These are phyloP conservation scores for Erpornis zantholeuca DNA, from an alignment of 2,113 vertebrate genomes.

Conservation along the genomic window DNA sequence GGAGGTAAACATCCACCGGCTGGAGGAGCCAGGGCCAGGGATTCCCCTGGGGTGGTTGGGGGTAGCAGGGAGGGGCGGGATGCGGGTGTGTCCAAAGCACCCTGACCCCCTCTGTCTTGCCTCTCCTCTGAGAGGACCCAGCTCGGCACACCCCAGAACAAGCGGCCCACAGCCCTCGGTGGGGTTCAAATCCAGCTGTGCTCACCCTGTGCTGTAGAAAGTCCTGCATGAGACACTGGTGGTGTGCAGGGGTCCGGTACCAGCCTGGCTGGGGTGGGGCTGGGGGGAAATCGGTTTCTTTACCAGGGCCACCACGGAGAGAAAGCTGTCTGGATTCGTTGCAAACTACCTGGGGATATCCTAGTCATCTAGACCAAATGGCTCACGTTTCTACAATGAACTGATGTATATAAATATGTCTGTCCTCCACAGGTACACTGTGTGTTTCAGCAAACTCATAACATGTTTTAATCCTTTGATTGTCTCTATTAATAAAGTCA, in stretches of 20 bases:
- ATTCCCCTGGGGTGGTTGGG: not conserved
- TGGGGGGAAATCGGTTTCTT: not conserved
- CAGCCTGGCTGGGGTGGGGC: not conserved
- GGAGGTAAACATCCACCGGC: not conserved
- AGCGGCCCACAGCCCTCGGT: not conserved
- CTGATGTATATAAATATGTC: not conserved
- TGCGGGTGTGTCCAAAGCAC: not conserved
- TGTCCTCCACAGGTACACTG: not conserved
- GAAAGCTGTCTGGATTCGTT: not conserved
- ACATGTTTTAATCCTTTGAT: not conserved
- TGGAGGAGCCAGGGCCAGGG: not conserved
- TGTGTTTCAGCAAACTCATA: not conserved
- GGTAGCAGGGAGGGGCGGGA: accelerated
- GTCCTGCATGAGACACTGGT: not conserved
- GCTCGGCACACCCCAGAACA: not conserved
- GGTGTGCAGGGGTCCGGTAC: not conserved
- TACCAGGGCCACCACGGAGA: not conserved
- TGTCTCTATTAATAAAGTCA: conserved; percentile 56
- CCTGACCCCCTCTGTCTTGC: not conserved
- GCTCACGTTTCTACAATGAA: conserved; percentile 8
- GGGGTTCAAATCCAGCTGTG: not conserved
- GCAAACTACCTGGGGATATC: conserved; percentile 56
- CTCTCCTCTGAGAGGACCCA: not conserved
- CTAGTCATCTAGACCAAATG: not conserved
- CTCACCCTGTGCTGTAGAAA: not conserved